Percentiles rank a stretch among this genome's conserved stretches.
Evolutionary conservation across 2,113 vertebrate species (phyloP).

Genomic region (Phrynosoma platyrhinos): DNA sequence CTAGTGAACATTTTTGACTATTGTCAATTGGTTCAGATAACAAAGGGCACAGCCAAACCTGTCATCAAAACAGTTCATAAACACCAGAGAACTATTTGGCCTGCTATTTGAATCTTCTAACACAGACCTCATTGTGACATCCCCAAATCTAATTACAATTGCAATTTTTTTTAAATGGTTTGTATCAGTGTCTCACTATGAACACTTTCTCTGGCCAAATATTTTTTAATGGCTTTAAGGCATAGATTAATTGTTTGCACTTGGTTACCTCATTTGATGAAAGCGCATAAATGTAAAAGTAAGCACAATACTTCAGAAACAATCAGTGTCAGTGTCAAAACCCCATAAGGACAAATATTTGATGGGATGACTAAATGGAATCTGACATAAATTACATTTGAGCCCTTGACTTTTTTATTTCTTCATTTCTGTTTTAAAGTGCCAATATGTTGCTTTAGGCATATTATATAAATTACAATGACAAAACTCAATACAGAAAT

Average conservation of each 20-base stretch:
- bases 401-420: constrained; percentile 32
- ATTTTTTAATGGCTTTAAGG: background rate
- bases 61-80: background rate
- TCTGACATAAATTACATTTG: background rate
- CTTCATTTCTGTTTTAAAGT: constrained; percentile 37
- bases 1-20: background rate
- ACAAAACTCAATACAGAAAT: constrained; percentile 65
- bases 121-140: background rate
- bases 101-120: background rate
- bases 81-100: background rate
- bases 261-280: background rate
- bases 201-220: background rate
- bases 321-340: background rate
- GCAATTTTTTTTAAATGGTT: background rate
- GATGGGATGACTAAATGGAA: background rate
- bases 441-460: constrained; percentile 42
- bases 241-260: background rate
- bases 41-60: background rate
- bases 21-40: background rate
- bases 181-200: background rate
- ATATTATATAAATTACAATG: constrained; percentile 44
- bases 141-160: background rate
- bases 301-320: constrained; percentile 5
- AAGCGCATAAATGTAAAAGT: background rate
- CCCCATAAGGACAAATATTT: background rate